Evolutionary conservation across 1,140 invertebrate genomes (phyloP).

Genomic region (Hypsibius dujardini): DNA sequence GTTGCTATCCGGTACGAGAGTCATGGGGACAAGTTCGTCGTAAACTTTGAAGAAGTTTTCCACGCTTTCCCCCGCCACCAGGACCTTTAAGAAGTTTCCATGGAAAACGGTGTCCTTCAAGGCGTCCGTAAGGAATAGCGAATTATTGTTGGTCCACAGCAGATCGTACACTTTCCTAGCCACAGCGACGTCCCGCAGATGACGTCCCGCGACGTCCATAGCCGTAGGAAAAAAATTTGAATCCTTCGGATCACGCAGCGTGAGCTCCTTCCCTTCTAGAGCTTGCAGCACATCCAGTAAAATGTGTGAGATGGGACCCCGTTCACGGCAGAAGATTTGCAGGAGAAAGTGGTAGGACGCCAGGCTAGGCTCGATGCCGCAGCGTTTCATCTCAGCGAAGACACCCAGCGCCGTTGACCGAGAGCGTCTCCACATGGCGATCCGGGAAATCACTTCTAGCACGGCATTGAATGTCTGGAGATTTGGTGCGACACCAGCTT

Average conservation of each 20-base stretch:
- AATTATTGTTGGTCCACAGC: slow-evolving; percentile 50
- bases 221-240: slow-evolving; percentile 55
- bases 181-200: slow-evolving; percentile 45
- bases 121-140: slow-evolving; percentile 54
- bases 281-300: slow-evolving; percentile 43
- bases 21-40: slow-evolving; percentile 52
- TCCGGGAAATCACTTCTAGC: slow-evolving; percentile 40
- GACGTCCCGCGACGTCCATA: slow-evolving; percentile 53
- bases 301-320: slow-evolving; percentile 42
- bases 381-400: slow-evolving; percentile 48
- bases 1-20: slow-evolving; percentile 51
- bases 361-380: slow-evolving; percentile 52
- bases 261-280: slow-evolving; percentile 43
- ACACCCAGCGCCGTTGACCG: slow-evolving; percentile 35
- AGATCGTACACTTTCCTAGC: slow-evolving; percentile 51
- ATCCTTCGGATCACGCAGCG: slow-evolving; percentile 46
- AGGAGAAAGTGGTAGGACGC: slow-evolving; percentile 54
- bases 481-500: slow-evolving; percentile 45
- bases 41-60: slow-evolving; percentile 55
- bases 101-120: slow-evolving; percentile 55
- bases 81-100: slow-evolving; percentile 39
- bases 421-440: slow-evolving; percentile 34
- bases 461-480: slow-evolving; percentile 52
- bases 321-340: slow-evolving; percentile 45
- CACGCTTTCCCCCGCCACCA: slow-evolving; percentile 43